Percentiles rank a stretch among this genome's conserved stretches.
Conservation (phyloP, 53 echinoderm and acorn worm species). For the Zoroaster sp. region DNA sequence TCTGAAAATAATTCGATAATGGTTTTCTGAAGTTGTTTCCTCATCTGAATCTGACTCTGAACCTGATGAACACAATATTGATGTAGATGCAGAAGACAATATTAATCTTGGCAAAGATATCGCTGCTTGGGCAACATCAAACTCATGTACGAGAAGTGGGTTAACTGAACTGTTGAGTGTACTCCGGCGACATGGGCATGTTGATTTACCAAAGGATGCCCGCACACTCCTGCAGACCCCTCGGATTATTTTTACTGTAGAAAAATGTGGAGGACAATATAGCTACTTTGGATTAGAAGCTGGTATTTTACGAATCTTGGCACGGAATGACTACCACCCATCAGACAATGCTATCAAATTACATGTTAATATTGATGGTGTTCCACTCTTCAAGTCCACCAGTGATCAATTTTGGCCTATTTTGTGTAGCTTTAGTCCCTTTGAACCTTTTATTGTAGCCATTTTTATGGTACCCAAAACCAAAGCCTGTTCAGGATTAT, state of each 20-base stretch:
- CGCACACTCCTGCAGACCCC: conserved; percentile 24
- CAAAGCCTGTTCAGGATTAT: conserved; percentile 4
- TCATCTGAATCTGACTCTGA: conserved; percentile 13
- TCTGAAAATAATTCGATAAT: neutral
- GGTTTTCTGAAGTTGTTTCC: neutral
- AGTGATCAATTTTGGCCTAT: conserved; percentile 30
- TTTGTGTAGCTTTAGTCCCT: conserved; percentile 3
- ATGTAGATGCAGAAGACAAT: neutral
- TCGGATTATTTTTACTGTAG: neutral
- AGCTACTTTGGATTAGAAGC: conserved; percentile 26
- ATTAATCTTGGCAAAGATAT: neutral
- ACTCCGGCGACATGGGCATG: neutral
- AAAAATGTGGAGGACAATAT: conserved; percentile 46
- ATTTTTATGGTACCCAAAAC: conserved; percentile 11
- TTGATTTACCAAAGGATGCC: conserved; percentile 3
- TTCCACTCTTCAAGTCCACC: conserved; percentile 4
- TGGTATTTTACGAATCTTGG: neutral
- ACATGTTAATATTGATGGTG: conserved; percentile 33
- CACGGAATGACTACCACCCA: neutral
- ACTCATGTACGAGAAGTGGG: neutral
- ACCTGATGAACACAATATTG: conserved; percentile 1
- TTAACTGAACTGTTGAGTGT: neutral
- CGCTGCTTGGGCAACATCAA: neutral
- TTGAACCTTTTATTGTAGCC: conserved; percentile 24
- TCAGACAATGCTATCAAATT: neutral